Evolutionary conservation across 2,797 vertebrate species (phyloP), one percentile per base, ranked within the genome.

Genomic region (Pangasius djambal): DNA sequence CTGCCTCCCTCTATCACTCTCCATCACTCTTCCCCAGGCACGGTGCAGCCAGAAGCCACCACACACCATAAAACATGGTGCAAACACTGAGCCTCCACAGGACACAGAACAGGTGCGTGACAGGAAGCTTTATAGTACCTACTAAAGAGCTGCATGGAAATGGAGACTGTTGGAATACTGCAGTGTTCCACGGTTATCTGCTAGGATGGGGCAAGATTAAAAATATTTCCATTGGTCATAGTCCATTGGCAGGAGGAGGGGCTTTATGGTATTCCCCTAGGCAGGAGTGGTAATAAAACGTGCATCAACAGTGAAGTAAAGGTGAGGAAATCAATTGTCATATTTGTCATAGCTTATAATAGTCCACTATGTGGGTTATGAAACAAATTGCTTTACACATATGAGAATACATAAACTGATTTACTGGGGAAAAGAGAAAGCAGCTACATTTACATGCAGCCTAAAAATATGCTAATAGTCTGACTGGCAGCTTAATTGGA

Each of bases 11-110:
- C 86, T 61, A 75, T 86, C 85, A 59, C 55, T 77, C 77, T 78
- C 78, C 79, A 91, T 91, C 89, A 86, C 59, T 91, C 90, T 89
- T 91, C 87, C 87, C 48, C 85, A 57, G 82, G 87, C 86, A 87
- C n/a, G 25, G 44, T 74, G 85, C 79, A 89, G 88, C 89, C 89
- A 89, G 75, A 65, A 91, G 89, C 88, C 89, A 61, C 89, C 84
- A 91, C 89, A 89, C 91, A 87, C 86, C 91, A 91, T 91, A 92
- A 91, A 92, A 78, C 91, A 91, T 7, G 61, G 44, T 61, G 75
- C 87, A 85, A 87, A 83, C 90, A 83, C 86, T 72, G 61, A 87
- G 57, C 75, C 88, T 88, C 86, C 77, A 57, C 70, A 89, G 83
- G 87, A 91, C 90, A 86, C 52, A 91, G 89, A 70, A 92, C 37